Percentiles rank a stretch among this genome's conserved stretches.
Conservation (phyloP, 2,797 vertebrate species). For the Neomorphus geoffroyi region DNA sequence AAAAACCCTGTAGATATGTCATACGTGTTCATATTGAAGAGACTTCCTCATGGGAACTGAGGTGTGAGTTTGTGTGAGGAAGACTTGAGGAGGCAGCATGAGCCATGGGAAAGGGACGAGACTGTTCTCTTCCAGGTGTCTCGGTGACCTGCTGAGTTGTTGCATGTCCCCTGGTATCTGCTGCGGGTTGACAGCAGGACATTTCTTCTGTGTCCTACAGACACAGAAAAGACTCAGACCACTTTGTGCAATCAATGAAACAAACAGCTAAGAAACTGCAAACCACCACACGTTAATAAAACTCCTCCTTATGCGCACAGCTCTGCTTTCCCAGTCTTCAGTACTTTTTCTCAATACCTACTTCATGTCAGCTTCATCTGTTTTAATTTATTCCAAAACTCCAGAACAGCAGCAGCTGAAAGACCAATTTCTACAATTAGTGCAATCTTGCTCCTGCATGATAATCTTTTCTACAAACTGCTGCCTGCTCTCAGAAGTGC, state of each 20-base stretch:
- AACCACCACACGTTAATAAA: neutral
- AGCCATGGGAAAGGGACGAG: neutral
- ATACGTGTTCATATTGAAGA: neutral
- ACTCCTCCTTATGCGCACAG: neutral
- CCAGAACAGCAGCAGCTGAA: constrained; percentile 53
- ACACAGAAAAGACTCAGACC: neutral
- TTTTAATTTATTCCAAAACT: constrained; percentile 28
- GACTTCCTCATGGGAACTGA: fast-evolving
- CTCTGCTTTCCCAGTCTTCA: neutral
- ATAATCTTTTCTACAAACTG: constrained; percentile 22
- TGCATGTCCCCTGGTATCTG: neutral
- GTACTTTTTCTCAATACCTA: neutral
- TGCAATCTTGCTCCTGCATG: constrained; percentile 18
- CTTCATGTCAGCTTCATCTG: constrained; percentile 12
- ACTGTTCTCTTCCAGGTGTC: neutral
- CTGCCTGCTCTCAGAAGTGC: constrained; percentile 12
- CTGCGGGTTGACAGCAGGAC: neutral
- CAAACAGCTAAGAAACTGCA: fast-evolving
- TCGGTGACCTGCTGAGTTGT: neutral
- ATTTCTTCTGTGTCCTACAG: fast-evolving
- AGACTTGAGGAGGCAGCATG: fast-evolving
- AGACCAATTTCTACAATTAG: constrained; percentile 63
- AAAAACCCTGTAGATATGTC: fast-evolving
- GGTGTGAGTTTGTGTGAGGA: neutral
- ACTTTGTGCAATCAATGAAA: neutral